Conservation (phyloP, 2,113 vertebrate genomes). For the Condylura cristata region DNA sequence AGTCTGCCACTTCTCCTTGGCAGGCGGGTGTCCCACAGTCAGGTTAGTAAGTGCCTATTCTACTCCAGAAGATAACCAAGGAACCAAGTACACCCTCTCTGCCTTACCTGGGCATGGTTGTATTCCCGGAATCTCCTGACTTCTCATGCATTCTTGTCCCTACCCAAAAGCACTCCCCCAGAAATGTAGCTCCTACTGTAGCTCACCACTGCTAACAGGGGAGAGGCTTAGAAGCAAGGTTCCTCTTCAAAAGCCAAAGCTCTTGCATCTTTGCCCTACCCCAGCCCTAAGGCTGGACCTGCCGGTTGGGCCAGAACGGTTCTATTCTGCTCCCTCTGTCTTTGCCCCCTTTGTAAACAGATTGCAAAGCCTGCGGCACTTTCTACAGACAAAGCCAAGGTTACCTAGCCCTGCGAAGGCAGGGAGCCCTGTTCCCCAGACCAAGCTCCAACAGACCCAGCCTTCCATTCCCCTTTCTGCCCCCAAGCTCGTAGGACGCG, state of each 20-base stretch:
- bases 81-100: slow-evolving; percentile 42
- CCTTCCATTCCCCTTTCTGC: slow-evolving; percentile 57
- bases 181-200: slow-evolving; percentile 46
- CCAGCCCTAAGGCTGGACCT: slow-evolving; percentile 67
- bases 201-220: slow-evolving; percentile 48
- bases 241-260: slow-evolving; percentile 64
- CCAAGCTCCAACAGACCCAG: slow-evolving; percentile 71
- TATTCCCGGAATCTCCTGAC: slow-evolving; percentile 22
- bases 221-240: slow-evolving; percentile 71
- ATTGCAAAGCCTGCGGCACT: slow-evolving; percentile 75
- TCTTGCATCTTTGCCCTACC: slow-evolving; percentile 32
- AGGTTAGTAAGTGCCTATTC: slow-evolving; percentile 58
- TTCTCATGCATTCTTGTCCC: neutral
- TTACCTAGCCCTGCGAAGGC: slow-evolving; percentile 72
- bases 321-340: slow-evolving; percentile 32
- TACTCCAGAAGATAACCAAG: slow-evolving; percentile 55
- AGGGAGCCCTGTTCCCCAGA: slow-evolving; percentile 40
- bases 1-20: slow-evolving; percentile 48
- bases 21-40: slow-evolving; percentile 51
- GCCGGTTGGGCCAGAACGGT: slow-evolving; percentile 62
- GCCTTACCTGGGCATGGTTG: slow-evolving; percentile 4
- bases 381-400: slow-evolving; percentile 81
- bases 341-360: slow-evolving; percentile 61
- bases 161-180: slow-evolving; percentile 67
- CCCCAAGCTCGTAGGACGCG: slow-evolving; percentile 81